Conservation (phyloP, 2,888 invertebrate genomes). For the Torymus texanus region DNA sequence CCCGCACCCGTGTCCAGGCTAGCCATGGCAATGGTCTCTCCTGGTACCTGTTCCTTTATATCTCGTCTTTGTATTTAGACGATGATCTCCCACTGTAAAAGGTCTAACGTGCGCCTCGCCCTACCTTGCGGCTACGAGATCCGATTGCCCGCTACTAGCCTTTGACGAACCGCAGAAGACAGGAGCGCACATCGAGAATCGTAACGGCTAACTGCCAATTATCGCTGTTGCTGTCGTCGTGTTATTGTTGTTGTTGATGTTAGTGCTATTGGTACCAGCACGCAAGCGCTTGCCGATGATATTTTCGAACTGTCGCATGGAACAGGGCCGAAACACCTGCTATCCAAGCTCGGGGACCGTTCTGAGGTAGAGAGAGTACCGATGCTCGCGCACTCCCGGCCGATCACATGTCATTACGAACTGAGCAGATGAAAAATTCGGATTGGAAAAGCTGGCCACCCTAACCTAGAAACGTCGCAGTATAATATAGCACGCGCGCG, state of each 20-base stretch:
- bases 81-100: too few relatives aligned
- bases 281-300: conserved; percentile 11
- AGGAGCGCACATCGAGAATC: conserved; percentile 30
- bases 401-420: conserved; percentile 63
- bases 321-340: neutral
- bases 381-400: conserved; percentile 29
- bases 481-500: too few relatives aligned
- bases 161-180: too few relatives aligned
- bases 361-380: neutral
- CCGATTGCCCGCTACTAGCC: too few relatives aligned
- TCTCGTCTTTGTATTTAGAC: too few relatives aligned
- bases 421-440: conserved; percentile 58
- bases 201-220: conserved; percentile 16
- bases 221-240: neutral
- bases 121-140: too few relatives aligned
- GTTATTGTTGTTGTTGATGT: too few relatives aligned
- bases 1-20: conserved; percentile 62
- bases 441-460: conserved; percentile 64
- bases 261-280: neutral
- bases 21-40: conserved; percentile 62
- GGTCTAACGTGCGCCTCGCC: too few relatives aligned
- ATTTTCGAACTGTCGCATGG: conserved; percentile 11
- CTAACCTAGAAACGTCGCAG: conserved; percentile 65
- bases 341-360: neutral
- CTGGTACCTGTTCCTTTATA: too few relatives aligned